phyloP scores from a whole-genome alignment of 2,797 vertebrate genomes.

The Sarcoramphus papa region DNA sequence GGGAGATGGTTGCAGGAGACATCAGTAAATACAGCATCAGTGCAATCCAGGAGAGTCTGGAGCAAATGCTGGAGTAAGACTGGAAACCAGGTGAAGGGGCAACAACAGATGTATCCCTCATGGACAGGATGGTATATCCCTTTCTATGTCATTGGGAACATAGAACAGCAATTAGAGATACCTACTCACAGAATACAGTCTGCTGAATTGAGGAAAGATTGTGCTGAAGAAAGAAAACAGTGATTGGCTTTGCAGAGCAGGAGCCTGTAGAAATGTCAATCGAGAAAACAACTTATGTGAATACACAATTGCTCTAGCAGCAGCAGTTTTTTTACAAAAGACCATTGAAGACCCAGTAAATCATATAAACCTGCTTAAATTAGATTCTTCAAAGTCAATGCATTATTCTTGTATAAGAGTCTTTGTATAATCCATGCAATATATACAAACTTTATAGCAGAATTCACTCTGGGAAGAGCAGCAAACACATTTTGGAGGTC shows the following conservation, averaged over 20 bases:
- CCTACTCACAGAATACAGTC: not conserved
- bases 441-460: not conserved
- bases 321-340: not conserved
- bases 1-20: not conserved
- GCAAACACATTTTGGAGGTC: not conserved
- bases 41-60: not conserved
- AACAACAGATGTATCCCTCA: not conserved
- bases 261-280: not conserved
- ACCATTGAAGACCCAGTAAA: not conserved
- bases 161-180: not conserved
- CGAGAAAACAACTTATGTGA: not conserved
- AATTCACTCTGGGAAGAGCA: not conserved
- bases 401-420: not conserved
- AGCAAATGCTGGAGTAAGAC: not conserved
- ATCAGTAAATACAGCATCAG: not conserved
- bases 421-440: not conserved
- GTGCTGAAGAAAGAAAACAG: not conserved
- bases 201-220: not conserved
- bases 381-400: not conserved
- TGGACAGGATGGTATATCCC: not conserved
- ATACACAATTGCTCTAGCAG: not conserved
- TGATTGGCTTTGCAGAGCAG: not conserved
- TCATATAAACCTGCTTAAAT: not conserved
- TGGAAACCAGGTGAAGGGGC: not conserved
- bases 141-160: not conserved